Evolutionary conservation across 2,888 invertebrate genomes (phyloP).

Genomic region (Nemotelus nigrinus): DNA sequence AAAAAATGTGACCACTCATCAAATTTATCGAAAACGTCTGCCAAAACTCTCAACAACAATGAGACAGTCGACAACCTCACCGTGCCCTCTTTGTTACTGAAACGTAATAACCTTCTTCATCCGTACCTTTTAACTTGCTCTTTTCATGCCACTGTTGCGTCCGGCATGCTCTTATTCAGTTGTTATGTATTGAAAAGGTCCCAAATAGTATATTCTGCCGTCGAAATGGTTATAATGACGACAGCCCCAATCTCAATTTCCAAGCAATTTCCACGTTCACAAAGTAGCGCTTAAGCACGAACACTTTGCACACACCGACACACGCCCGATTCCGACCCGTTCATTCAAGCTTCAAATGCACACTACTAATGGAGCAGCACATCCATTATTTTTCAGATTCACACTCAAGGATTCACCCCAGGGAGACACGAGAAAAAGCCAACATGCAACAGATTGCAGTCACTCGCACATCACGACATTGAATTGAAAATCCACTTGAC

Average conservation of each 20-base stretch:
- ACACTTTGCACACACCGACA: conserved; percentile 6
- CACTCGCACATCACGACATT: conserved; percentile 43
- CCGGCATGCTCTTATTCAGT: neutral
- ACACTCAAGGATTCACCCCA: conserved; percentile 14
- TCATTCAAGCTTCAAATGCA: conserved; percentile 14
- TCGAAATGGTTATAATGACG: neutral
- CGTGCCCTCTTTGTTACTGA: too few species aligned
- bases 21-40: too few species aligned
- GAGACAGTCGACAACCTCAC: too few species aligned
- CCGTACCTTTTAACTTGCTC: conserved; percentile 15
- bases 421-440: neutral
- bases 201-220: conserved; percentile 15
- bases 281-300: conserved; percentile 6
- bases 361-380: conserved; percentile 8
- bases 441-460: conserved; percentile 51
- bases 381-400: conserved; percentile 20
- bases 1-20: too few species aligned
- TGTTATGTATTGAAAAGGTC: conserved; percentile 23
- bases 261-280: conserved; percentile 20
- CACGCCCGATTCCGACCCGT: conserved; percentile 4
- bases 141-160: neutral
- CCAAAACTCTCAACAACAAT: too few species aligned
- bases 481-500: conserved; percentile 30
- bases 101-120: neutral
- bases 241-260: neutral